A percentile compares a stretch with the other conserved stretches of the same genome.
Conservation (phyloP, 2,113 vertebrate species). For the Halichoerus grypus region DNA sequence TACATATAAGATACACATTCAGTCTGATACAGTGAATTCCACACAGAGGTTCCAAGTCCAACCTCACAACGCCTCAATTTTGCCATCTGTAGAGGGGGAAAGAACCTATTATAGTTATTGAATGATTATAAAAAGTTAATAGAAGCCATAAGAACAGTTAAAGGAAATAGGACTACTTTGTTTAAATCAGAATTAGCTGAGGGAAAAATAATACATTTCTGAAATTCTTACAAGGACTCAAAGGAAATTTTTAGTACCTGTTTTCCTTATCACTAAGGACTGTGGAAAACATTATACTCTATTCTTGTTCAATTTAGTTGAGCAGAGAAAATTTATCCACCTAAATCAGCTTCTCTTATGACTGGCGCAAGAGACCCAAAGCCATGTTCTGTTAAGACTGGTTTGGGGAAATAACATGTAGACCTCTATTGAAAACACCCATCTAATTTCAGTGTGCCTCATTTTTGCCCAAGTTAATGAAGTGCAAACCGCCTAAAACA, state of each 20-base stretch:
- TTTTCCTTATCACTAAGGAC: slow-evolving; percentile 15
- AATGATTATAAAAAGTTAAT: not conserved
- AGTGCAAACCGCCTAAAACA: not conserved
- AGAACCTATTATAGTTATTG: not conserved
- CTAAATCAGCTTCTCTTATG: not conserved
- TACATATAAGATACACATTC: not conserved
- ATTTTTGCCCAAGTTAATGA: not conserved
- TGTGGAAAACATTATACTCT: not conserved
- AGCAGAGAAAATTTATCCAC: not conserved
- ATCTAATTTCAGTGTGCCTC: not conserved
- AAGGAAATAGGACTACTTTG: not conserved
- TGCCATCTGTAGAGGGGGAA: not conserved
- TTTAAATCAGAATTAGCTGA: slow-evolving; percentile 16
- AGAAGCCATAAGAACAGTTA: slow-evolving; percentile 28
- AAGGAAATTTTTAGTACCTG: not conserved
- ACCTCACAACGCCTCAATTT: not conserved
- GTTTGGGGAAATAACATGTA: not conserved
- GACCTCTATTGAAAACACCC: not conserved
- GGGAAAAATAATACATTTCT: slow-evolving; percentile 22
- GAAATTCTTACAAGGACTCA: slow-evolving; percentile 4
- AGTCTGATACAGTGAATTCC: slow-evolving; percentile 18
- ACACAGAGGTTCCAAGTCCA: not conserved
- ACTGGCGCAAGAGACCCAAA: not conserved
- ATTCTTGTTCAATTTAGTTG: not conserved
- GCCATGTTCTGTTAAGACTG: not conserved